phyloP scores from a whole-genome alignment of 2,113 vertebrate genomes.

The Plecotus auritus region DNA sequence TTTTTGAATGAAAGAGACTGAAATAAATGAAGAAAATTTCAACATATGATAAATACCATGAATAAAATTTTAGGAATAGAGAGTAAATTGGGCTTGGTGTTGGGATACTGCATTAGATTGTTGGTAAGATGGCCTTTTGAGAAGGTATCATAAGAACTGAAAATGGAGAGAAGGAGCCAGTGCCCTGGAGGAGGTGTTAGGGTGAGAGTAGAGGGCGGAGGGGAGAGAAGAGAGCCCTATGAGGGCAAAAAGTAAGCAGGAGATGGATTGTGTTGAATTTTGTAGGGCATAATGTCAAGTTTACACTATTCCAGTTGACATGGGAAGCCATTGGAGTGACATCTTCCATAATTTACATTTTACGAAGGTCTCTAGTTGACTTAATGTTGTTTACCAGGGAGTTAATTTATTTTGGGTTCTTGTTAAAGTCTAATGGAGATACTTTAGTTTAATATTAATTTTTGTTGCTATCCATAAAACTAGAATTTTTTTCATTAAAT shows the following conservation, averaged over 20 bases:
- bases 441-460: constrained; percentile 33
- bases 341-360: background rate
- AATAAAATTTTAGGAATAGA: background rate
- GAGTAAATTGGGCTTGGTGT: background rate
- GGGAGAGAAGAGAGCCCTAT: background rate
- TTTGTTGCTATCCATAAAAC: constrained; percentile 29
- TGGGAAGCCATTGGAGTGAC: background rate
- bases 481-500: constrained; percentile 4
- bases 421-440: background rate
- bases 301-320: background rate
- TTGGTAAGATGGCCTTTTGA: background rate
- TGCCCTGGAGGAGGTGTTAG: background rate
- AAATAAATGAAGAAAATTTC: constrained; percentile 21
- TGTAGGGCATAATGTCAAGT: background rate
- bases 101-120: background rate
- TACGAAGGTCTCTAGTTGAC: background rate
- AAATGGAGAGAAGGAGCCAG: background rate
- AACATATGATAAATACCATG: background rate
- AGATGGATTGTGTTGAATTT: background rate
- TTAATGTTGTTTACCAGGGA: background rate
- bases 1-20: background rate
- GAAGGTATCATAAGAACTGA: background rate
- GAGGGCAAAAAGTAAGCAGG: background rate
- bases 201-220: background rate
- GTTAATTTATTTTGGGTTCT: background rate